A percentile compares a stretch with the other conserved stretches of the same genome.
Conservation (phyloP, 2,113 vertebrate species). For the Podarcis cretensis region DNA sequence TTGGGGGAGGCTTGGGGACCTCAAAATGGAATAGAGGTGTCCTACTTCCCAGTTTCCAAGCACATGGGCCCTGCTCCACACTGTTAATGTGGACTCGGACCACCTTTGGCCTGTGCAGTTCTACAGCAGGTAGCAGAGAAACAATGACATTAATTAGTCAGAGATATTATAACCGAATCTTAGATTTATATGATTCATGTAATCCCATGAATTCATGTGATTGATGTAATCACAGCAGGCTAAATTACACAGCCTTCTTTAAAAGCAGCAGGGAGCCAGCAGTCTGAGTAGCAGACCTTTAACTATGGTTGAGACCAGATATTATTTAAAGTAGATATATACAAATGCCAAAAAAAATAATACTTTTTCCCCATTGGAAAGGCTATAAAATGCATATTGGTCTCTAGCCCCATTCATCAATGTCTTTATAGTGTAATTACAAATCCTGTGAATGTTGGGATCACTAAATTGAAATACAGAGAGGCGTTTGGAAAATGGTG, state of each 20-base stretch:
- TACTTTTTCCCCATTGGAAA: slow-evolving; percentile 1
- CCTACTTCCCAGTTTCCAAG: neutral
- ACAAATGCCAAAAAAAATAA: neutral
- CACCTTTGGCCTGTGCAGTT: neutral
- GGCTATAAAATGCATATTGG: slow-evolving; percentile 33
- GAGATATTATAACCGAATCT: neutral
- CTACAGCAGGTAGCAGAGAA: neutral
- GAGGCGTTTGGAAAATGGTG: slow-evolving; percentile 50
- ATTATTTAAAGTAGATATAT: slow-evolving; percentile 5
- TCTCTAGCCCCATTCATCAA: slow-evolving; percentile 31
- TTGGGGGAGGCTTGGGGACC: too few species aligned
- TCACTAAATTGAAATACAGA: slow-evolving; percentile 58
- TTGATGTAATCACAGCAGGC: neutral
- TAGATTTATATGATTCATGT: neutral
- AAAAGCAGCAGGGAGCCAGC: neutral
- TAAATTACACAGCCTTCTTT: neutral
- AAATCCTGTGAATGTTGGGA: slow-evolving; percentile 32
- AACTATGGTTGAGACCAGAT: neutral
- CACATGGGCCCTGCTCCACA: too few species aligned
- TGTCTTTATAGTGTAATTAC: slow-evolving; percentile 56
- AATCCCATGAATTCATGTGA: too few species aligned
- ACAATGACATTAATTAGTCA: neutral
- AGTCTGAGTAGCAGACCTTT: neutral
- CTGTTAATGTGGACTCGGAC: neutral
- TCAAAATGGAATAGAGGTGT: accelerated